phyloP scores from a whole-genome alignment of 2,797 vertebrate species.

The Nyctalus aviator region DNA sequence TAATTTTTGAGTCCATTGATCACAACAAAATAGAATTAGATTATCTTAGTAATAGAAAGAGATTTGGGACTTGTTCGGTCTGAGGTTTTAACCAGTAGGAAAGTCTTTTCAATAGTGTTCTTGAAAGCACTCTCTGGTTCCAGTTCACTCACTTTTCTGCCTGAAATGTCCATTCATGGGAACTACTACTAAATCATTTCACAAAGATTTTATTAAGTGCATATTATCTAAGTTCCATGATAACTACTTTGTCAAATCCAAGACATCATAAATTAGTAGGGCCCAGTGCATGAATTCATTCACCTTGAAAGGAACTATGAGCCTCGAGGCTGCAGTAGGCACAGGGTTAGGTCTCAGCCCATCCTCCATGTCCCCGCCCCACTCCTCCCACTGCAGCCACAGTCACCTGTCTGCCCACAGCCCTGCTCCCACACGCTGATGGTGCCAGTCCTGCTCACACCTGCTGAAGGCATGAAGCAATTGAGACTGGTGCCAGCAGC shows the following conservation, averaged over 20 bases:
- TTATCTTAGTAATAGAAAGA: not conserved
- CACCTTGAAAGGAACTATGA: too few species aligned
- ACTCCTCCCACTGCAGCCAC: fast-evolving
- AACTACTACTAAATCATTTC: slow-evolving; percentile 14
- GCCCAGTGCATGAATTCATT: too few species aligned
- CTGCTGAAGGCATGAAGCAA: too few species aligned
- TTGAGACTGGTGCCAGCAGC: too few species aligned
- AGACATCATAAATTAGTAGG: not conserved
- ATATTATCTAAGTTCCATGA: not conserved
- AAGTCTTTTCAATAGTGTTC: slow-evolving; percentile 31
- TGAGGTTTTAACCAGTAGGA: not conserved
- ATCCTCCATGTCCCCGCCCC: too few species aligned
- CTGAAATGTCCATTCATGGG: slow-evolving; percentile 19
- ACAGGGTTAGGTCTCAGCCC: too few species aligned
- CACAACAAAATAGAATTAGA: not conserved
- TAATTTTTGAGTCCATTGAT: slow-evolving; percentile 32
- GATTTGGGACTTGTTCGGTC: not conserved
- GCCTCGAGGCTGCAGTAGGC: too few species aligned
- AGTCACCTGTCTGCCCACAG: too few species aligned
- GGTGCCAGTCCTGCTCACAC: too few species aligned
- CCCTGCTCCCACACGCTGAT: too few species aligned
- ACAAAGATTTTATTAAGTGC: slow-evolving; percentile 33
- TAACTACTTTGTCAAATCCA: slow-evolving; percentile 16
- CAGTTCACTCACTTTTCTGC: slow-evolving; percentile 40
- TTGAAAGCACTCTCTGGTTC: not conserved